These are phyloP conservation scores for Zaprionus ornatus DNA, from an alignment of 1,140 invertebrate species.

Conservation along the genomic window DNA sequence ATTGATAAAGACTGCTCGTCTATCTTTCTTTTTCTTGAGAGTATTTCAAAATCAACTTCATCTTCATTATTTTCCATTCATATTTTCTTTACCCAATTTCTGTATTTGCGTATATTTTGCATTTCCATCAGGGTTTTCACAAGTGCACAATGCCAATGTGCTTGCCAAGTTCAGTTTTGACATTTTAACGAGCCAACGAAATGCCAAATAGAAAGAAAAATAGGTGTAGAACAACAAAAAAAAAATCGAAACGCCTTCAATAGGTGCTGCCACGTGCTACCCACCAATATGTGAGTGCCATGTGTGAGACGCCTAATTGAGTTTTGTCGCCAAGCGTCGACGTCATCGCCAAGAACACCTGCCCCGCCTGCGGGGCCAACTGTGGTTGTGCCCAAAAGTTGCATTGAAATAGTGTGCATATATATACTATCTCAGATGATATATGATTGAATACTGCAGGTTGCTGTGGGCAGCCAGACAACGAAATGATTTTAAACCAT, in stretches of 20 bases:
- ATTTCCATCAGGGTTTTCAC: not conserved
- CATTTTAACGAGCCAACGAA: constrained; percentile 1
- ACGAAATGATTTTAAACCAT: constrained; percentile 5
- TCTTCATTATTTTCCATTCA: not conserved
- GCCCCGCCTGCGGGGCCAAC: constrained; percentile 8
- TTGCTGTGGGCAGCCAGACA: constrained; percentile 23
- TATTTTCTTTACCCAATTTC: not conserved
- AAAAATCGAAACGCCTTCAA: constrained; percentile 8
- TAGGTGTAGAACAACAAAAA: too few species aligned
- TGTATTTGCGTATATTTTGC: not conserved
- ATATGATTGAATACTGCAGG: constrained; percentile 23
- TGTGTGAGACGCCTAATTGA: constrained; percentile 47
- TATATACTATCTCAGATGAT: constrained; percentile 17
- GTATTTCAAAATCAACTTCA: too few species aligned
- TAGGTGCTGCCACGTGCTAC: constrained; percentile 21
- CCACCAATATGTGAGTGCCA: constrained; percentile 13
- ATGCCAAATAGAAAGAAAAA: constrained; percentile 11
- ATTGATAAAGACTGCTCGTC: too few species aligned
- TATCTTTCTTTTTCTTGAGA: too few species aligned
- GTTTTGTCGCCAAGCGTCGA: constrained; percentile 28
- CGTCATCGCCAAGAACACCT: not conserved
- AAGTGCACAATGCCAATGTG: constrained; percentile 28
- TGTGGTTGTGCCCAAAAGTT: constrained; percentile 35
- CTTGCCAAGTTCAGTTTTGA: constrained; percentile 13
- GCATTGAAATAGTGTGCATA: constrained; percentile 19